phyloP scores from a whole-genome alignment of 1,140 invertebrate genomes.

The Idris sp. region DNA sequence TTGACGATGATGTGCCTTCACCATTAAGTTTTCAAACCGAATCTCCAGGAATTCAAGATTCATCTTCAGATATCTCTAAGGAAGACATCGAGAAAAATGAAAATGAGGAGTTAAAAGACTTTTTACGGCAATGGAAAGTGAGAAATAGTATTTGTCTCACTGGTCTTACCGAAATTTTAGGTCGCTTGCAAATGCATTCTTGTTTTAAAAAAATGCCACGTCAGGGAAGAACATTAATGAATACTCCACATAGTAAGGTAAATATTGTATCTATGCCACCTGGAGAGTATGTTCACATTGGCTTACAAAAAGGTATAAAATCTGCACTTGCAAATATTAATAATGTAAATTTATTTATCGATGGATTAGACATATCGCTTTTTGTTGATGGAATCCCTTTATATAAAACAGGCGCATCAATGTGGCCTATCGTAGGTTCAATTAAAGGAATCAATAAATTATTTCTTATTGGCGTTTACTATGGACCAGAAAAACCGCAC shows the following conservation, averaged over 20 bases:
- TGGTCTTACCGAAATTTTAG: slow-evolving; percentile 11
- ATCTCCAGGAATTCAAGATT: too few species aligned
- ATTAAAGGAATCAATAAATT: slow-evolving; percentile 1
- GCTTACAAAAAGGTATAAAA: slow-evolving; percentile 8
- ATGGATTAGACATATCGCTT: not conserved
- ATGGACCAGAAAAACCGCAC: slow-evolving; percentile 1
- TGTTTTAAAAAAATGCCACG: slow-evolving; percentile 13
- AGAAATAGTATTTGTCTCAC: slow-evolving; percentile 6
- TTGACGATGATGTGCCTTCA: too few species aligned
- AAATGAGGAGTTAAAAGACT: not conserved
- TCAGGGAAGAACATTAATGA: slow-evolving; percentile 18
- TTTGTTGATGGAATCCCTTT: not conserved
- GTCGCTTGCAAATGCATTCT: slow-evolving; percentile 2
- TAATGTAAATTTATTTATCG: too few species aligned
- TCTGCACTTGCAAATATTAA: not conserved
- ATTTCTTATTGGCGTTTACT: not conserved
- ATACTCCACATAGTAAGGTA: slow-evolving; percentile 9
- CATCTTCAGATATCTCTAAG: not conserved
- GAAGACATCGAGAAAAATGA: slow-evolving; percentile 1
- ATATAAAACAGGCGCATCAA: not conserved
- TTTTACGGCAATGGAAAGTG: slow-evolving; percentile 19
- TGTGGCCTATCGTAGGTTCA: not conserved
- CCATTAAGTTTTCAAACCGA: too few species aligned
- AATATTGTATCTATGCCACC: slow-evolving; percentile 9
- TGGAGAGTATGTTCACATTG: slow-evolving; percentile 28